These are phyloP conservation scores for Tichodroma muraria DNA, from an alignment of 2,113 vertebrate species.

Conservation along the genomic window DNA sequence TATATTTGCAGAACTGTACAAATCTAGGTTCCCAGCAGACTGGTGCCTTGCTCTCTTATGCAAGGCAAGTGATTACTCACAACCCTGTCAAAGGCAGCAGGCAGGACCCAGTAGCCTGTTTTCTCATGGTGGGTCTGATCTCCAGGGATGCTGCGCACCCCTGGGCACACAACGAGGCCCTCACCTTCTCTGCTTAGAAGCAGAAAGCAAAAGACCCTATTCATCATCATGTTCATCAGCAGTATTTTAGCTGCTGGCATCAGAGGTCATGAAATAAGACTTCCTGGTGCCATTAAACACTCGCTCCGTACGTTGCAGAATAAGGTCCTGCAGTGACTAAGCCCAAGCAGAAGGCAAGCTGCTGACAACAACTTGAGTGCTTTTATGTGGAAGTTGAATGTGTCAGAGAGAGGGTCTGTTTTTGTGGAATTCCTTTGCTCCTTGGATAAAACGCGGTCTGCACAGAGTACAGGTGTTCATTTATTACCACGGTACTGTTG, in stretches of 20 bases:
- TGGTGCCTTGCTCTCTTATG: not conserved
- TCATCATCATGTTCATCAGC: not conserved
- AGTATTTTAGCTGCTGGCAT: not conserved
- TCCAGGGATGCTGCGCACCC: not conserved
- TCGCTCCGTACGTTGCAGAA: not conserved
- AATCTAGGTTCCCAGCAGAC: not conserved
- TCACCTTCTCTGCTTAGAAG: not conserved
- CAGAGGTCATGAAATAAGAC: not conserved
- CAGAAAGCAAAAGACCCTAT: not conserved
- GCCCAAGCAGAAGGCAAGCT: not conserved
- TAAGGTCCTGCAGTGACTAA: not conserved
- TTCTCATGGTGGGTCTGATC: not conserved
- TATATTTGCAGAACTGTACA: not conserved
- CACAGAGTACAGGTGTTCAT: not conserved
- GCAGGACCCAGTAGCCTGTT: not conserved
- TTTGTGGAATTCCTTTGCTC: not conserved
- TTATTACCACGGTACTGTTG: not conserved
- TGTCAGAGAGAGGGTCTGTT: not conserved
- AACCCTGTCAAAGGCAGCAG: not conserved
- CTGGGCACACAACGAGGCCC: rapidly evolving
- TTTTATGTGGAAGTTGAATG: not conserved
- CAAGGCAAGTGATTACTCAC: not conserved
- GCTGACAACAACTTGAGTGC: not conserved
- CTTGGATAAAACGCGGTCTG: not conserved
- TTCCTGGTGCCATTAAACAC: not conserved